Evolutionary conservation across 2,888 invertebrate genomes (phyloP), one percentile per base, ranked within the genome.

Genomic region (Drosophila prolongata): DNA sequence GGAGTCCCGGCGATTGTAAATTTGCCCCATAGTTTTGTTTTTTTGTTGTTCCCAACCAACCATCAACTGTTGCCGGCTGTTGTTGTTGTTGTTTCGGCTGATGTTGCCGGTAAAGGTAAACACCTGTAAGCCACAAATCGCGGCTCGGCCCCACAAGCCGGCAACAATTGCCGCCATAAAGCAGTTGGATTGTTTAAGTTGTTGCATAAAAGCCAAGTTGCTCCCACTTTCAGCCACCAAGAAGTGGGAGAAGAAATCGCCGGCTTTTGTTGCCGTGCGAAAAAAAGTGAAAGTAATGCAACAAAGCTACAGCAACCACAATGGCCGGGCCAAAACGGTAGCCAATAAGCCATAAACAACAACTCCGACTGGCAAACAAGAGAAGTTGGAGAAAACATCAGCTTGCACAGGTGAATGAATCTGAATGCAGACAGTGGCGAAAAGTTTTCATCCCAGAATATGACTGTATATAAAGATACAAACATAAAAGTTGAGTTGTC

Each of bases 81-180:
- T 46, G 8, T 46, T 19, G 16, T 43, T 43, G 16, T 11, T 72
- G 54, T 57, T 50, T 47, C 10, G 42, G 42, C 49, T 42, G 10
- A 19, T 68, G 65, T 58, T 67, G 67, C 57, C 62, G 79, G 65
- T 65, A 83, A 84, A 83, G 79, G 65, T 65, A 83, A 84, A 83
- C 89, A 87, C 89, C 89, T 87, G 89, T 84, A 77, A 79, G 89
- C 79, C 88, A 87, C 88, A 87, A 85, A 87, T 87, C 86, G 85
- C 75, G 75, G 78, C 72, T 64, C 43, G 65, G 37, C 58, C 24
- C 46, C 46, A n/a, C 46, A 30, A 46, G 16, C 47, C 11, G 42
- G 34, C 53, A 54, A 55, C 53, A 58, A 53, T 54, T 70, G 46
- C 68, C 61, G 73, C 75, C 71, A 78, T 78, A 75, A 73, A 78